Percentiles rank a stretch among this genome's conserved stretches.
Evolutionary conservation across 2,888 invertebrate species (phyloP).

Genomic region (Tethea ocularis): DNA sequence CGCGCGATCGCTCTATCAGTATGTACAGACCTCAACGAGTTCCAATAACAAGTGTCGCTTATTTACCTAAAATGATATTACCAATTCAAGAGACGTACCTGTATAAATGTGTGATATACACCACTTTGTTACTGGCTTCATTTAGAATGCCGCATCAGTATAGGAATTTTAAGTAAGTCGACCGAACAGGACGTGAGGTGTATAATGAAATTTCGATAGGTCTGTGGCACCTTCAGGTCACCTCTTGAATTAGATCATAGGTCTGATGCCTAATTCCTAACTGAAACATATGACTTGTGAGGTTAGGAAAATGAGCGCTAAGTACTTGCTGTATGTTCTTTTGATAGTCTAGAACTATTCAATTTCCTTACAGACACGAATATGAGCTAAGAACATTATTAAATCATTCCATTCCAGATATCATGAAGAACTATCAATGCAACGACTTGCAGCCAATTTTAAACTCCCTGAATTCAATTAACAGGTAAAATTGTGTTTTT

Average conservation of each 20-base stretch:
- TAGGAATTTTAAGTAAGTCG: constrained; percentile 73
- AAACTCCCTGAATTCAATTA: too few species aligned
- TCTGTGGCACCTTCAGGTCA: constrained; percentile 23
- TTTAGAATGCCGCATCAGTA: constrained; percentile 72
- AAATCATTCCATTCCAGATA: too few species aligned
- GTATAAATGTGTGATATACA: constrained; percentile 52
- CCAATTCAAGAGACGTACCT: constrained; percentile 43
- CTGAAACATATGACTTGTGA: background rate
- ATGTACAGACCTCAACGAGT: background rate
- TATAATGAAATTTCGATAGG: constrained; percentile 40
- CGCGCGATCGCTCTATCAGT: background rate
- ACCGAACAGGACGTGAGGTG: constrained; percentile 67
- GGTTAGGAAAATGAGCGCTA: too few species aligned
- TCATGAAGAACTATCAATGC: too few species aligned
- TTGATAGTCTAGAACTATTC: too few species aligned
- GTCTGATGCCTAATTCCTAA: constrained; percentile 2
- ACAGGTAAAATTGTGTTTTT: background rate
- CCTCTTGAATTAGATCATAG: constrained; percentile 15
- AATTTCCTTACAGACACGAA: too few species aligned
- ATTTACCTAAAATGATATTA: constrained; percentile 26
- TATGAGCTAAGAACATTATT: too few species aligned
- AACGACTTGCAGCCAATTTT: too few species aligned
- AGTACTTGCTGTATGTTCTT: too few species aligned
- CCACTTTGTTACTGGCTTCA: constrained; percentile 56
- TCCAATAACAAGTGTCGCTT: background rate